phyloP scores from a whole-genome alignment of 2,888 invertebrate species.

The Chloromyia formosa region DNA sequence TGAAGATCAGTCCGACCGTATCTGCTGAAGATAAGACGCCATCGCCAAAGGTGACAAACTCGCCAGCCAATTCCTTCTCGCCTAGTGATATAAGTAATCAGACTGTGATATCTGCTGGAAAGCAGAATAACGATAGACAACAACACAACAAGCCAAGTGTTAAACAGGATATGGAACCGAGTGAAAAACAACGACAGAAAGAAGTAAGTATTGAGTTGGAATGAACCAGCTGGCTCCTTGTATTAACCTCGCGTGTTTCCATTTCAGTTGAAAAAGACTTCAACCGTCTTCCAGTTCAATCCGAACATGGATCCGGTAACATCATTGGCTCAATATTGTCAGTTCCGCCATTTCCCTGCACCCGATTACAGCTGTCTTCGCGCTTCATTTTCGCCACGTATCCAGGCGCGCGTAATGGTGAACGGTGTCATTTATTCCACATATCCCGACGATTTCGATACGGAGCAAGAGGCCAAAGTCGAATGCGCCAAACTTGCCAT shows the following conservation, averaged over 20 bases:
- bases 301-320: constrained; percentile 55
- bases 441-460: constrained; percentile 59
- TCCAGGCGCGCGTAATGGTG: constrained; percentile 58
- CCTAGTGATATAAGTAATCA: constrained; percentile 40
- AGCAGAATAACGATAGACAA: constrained; percentile 29
- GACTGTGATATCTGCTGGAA: constrained; percentile 35
- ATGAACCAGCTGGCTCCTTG: not conserved
- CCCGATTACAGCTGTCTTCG: constrained; percentile 56
- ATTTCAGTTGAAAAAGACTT: not conserved
- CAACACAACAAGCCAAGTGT: constrained; percentile 13
- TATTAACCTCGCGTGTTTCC: not conserved
- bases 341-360: constrained; percentile 52
- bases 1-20: constrained; percentile 50
- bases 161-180: not conserved
- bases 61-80: constrained; percentile 7
- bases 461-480: constrained; percentile 56
- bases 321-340: constrained; percentile 57
- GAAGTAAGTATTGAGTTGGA: constrained; percentile 17
- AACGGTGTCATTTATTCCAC: constrained; percentile 57
- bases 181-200: constrained; percentile 1
- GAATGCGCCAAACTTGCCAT: constrained; percentile 58
- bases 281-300: constrained; percentile 53
- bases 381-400: constrained; percentile 53
- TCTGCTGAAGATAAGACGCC: not conserved
- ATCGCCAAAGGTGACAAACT: not conserved